Evolutionary conservation across 2,113 vertebrate species (phyloP), one percentile per base, ranked within the genome.

Genomic region (Alethe castanea): DNA sequence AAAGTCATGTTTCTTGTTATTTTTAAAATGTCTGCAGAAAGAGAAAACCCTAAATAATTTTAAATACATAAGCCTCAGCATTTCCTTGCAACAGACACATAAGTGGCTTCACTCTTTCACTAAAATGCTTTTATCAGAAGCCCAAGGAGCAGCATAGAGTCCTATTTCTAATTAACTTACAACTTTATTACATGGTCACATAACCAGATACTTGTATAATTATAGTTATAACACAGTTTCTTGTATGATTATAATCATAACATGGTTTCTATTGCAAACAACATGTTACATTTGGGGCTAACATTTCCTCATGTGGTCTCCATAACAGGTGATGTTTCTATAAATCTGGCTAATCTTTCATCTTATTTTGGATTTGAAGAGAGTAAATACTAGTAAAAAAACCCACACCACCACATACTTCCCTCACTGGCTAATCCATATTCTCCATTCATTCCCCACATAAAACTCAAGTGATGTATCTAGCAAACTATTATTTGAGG

Each of bases 161-260:
- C 44, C 22, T 54, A 6, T 40, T 36, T 54, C 65, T 64, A 71
- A 23, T 13, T 64, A 72, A 57, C 4, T 60, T 28, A 36, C 6
- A 69, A 42, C 48, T 54, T 70, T 3, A 9, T 19, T 50, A 48
- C 0, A 0, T 19, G 20, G 5, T 38, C 38, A 38, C 0, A 3
- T 57, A 42, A 88, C 52, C 42, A 65, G 66, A 35, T 28, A 25
- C 23, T 35, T 40, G 17, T 11, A 31, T 16, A 25, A 60, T 42
- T 36, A 74, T 0, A 45, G 57, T 25, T 25, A 36, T 15, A 59
- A 36, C 45, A 28, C 5, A 40, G 45, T 38, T 73, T 45, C 73
- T 35, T 22, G 22, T 11, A 44, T 12, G 15, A 61, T 33, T 47
- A 77, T 0, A 52, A 25, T 19, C n/a, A 42, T 20, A 67, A 38